These are phyloP conservation scores for Mustela lutreola DNA, from an alignment of 2,113 vertebrate genomes.

Conservation along the genomic window DNA sequence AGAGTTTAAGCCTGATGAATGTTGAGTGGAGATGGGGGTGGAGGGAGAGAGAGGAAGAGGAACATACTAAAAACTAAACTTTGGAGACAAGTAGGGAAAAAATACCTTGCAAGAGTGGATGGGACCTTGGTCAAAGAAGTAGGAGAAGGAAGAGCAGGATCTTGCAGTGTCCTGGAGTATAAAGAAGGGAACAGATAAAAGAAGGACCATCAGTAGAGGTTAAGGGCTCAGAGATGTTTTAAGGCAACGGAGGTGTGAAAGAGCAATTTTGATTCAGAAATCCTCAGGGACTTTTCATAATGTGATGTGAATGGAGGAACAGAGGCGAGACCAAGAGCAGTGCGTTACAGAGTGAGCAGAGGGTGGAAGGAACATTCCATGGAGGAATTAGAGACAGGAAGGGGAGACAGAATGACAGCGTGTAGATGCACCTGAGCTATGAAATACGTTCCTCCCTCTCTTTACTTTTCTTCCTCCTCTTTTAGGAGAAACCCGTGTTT, in stretches of 20 bases:
- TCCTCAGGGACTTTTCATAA: neutral
- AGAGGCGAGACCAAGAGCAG: neutral
- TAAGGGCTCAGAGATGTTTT: neutral
- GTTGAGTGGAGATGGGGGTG: neutral
- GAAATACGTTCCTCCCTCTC: neutral
- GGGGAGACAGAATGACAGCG: neutral
- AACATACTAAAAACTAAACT: neutral
- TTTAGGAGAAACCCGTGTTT: neutral
- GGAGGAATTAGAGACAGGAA: no score
- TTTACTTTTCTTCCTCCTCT: rapidly evolving
- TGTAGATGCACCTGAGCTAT: neutral
- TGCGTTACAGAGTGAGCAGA: neutral
- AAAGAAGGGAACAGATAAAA: neutral
- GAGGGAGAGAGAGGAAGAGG: neutral
- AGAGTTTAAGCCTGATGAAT: neutral
- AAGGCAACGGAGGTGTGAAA: neutral
- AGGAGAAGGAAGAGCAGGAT: neutral
- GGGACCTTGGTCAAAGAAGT: neutral
- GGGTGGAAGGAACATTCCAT: neutral
- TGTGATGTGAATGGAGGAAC: neutral
- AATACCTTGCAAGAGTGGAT: neutral
- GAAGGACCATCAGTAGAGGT: neutral
- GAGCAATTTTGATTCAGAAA: neutral
- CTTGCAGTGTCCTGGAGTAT: neutral
- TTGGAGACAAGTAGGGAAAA: neutral